A percentile compares a stretch with the other conserved stretches of the same genome.
Evolutionary conservation across 2,888 invertebrate genomes (phyloP).

Genomic region (Platycnemis pennipes): DNA sequence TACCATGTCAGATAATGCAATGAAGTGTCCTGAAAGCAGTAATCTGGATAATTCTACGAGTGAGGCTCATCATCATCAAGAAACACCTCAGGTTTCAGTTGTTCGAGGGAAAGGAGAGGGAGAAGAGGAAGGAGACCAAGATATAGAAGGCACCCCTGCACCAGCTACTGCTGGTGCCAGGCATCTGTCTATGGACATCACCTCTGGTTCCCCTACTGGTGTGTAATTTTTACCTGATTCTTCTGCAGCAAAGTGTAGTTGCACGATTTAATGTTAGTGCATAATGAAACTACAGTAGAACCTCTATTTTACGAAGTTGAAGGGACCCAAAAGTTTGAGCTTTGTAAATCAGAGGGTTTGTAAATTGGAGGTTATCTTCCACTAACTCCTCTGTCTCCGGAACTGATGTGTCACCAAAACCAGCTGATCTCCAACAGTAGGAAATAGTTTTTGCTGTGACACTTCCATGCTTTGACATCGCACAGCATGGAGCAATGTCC

Average conservation of each 20-base stretch:
- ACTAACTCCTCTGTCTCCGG: no score
- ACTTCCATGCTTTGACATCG: no score
- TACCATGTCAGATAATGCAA: constrained; percentile 7
- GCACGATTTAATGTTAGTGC: no score
- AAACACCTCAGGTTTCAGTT: neutral
- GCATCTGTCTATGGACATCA: constrained; percentile 20
- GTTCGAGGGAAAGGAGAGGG: neutral
- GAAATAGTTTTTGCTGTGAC: no score
- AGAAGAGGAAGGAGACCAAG: neutral
- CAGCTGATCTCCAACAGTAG: no score
- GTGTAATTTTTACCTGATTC: neutral
- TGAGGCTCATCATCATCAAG: neutral
- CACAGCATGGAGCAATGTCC: no score
- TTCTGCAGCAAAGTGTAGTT: neutral
- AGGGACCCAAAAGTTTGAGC: no score
- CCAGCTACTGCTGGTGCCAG: neutral
- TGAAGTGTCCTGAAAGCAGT: constrained; percentile 42
- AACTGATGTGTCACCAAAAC: no score
- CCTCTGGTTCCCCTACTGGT: neutral
- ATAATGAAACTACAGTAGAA: no score
- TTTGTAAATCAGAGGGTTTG: no score
- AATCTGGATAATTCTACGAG: constrained; percentile 11
- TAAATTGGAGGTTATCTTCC: no score
- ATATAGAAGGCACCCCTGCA: constrained; percentile 20
- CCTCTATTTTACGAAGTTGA: no score